Base-by-base conservation (phyloP, 2,113 vertebrate genomes). In the Pterocles gutturalis region DNA sequence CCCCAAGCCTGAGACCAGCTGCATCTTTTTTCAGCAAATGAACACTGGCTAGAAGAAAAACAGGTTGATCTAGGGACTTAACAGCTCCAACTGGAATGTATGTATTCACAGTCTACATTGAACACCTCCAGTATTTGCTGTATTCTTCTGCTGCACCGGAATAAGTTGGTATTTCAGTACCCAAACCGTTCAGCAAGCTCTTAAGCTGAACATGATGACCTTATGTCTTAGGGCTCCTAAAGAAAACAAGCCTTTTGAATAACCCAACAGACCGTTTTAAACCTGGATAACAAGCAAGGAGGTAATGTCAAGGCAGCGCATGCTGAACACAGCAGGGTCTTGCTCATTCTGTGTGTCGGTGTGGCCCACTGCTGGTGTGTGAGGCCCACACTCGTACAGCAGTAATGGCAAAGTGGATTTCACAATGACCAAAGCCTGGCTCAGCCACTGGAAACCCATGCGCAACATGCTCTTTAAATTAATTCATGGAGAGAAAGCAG, bases 401-500 rank as follows among this genome's bases (percentile, higher is more conserved):
- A 78, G 71, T 58, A 69, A 71, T 31, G 76, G 43, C 90, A 92
- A 89, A 94, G 86, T 34, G 60, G 83, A 67, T 94, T 94, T 89
- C 89, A 93, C 90, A 84, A 49, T 79, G 83, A 71, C 80, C 89
- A 82, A 92, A 93, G 53, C 55, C 83, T 95, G 83, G 72, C 48
- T 11, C 65, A 91, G 90, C 77, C 76, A 49, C 94, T 95, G 90
- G 86, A 91, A 95, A 82, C 86, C 76, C 67, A 46, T 78, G 89
- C 9, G 0, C 53, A 91, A 95, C 90, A 92, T 49, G 83, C 11
- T 84, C 57, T 87, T 94, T 82, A 90, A 95, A 96, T 96, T 94
- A 96, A 92, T 89, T 95, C 95, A 91, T 89, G 90, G 86, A 95
- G 97, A 92, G 96, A 97, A 93, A 72, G 83, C 95, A 97, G 92